Evolutionary conservation across 2,797 vertebrate species (phyloP), one percentile per base, ranked within the genome.

Genomic region (Remorina albescens): DNA sequence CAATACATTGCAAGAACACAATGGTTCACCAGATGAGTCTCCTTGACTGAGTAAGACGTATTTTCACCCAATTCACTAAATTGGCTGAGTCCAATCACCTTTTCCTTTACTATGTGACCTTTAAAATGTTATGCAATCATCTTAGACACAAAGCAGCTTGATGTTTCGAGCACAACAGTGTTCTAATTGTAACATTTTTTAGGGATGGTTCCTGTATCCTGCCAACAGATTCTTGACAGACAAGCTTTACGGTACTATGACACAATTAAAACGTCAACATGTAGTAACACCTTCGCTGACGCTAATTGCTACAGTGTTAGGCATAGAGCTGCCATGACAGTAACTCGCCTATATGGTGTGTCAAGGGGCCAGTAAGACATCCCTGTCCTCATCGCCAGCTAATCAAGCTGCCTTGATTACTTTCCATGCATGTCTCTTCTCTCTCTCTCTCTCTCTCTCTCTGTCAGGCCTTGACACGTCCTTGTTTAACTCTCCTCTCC

Each of bases 351-450:
- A 80, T 88, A 85, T 69, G 85, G 81, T 36, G 89, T 95, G 95
- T 94, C 95, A 94, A 93, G 96, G 95, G 94, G 94, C 93, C 95
- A 94, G 92, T 95, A 96, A 95, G 93, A 95, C 94, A 94, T 93
- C 96, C 95, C 93, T 92, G 95, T 97, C 96, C 95, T 96, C 94
- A 94, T 92, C 93, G 94, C 90, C 90, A 90, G 91, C 96, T 98
- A 97, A 98, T 98, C 96, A 98, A 97, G 95, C 96, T 91, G 94
- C 94, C 96, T 95, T 96, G 96, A 98, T 98, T 98, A 97, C 97
- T 98, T 98, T 96, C 96, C 95, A 96, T 95, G 97, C 96, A 94
- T 96, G 95, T 96, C 93, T 95, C 94, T 85, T 87, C 81, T 96
- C 96, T 93, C 95, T 95, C 96, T 93, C 94, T 90, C 93, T 93